Evolutionary conservation across 2,888 invertebrate genomes (phyloP), one percentile per base, ranked within the genome.

Genomic region (Tortrix viridana): DNA sequence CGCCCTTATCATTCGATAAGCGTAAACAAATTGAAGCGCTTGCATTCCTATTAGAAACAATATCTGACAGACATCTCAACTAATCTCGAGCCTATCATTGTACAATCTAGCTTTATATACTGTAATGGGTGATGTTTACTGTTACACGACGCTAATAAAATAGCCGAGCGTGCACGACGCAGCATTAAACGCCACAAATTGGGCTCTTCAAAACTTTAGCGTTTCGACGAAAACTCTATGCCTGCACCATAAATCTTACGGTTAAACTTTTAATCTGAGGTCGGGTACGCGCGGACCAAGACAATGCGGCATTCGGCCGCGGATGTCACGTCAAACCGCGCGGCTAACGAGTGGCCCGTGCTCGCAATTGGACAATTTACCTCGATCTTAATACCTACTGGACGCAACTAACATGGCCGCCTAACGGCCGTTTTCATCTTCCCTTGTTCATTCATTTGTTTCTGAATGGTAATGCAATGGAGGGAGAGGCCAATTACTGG

Each of bases 141-240:
- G 88, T 88, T 88, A 88, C 83, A 88, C 86, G 88, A 87, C 89
- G 89, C 89, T 76, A 85, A 90, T 89, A 91, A 90, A 90, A 89
- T 89, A 89, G 89, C 89, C 88, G 89, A 81, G 86, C 89, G 85
- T 84, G 85, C 85, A 85, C 88, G 89, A 88, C 88, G 84, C 77
- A 77, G 80, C 88, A 86, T 85, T 85, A 87, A 85, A 81, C 75
- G 80, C 80, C 84, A 89, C 89, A 89, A 91, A 89, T 89, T 89
- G 87, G 88, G 80, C 86, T 85, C 84, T 85, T 85, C 87, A 89
- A 86, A 53, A 87, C 82, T 84, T 85, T 84, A 88, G 87, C 82
- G 83, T 86, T 91, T 89, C 89, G 79, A 73, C 82, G 88, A 90
- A 90, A 86, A 78, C 79, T 75, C 81, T 76, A 78, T 72, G 72